phyloP scores from a whole-genome alignment of 2,113 vertebrate species.

The Perccottus glenii region DNA sequence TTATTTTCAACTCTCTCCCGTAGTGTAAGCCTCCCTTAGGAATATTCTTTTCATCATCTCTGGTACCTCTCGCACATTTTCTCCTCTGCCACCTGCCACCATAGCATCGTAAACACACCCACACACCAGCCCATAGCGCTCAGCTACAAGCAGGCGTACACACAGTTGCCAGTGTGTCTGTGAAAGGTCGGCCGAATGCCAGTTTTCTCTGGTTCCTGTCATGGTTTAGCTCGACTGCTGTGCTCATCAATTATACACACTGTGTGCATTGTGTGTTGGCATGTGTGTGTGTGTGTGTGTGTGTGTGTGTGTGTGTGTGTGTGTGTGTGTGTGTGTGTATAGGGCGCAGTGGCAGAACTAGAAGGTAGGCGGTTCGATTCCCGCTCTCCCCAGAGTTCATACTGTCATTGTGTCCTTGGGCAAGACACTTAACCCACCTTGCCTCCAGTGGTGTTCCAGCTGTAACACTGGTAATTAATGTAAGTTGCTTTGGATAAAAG shows the following conservation, averaged over 20 bases:
- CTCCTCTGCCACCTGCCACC: constrained; percentile 39
- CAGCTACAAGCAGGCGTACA: background rate
- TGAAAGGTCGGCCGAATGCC: constrained; percentile 65
- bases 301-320: too few species aligned
- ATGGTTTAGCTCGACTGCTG: constrained; percentile 50
- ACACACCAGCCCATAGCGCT: constrained; percentile 7
- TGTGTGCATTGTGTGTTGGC: constrained; percentile 11
- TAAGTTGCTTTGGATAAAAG: too few species aligned
- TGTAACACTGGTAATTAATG: too few species aligned
- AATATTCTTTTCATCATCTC: constrained; percentile 26
- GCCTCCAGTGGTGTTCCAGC: too few species aligned
- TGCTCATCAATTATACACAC: constrained; percentile 72
- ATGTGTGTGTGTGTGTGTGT: constrained; percentile 10
- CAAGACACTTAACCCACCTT: too few species aligned
- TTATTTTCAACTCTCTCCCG: constrained; percentile 20
- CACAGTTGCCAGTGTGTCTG: constrained; percentile 28
- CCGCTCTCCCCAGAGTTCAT: too few species aligned
- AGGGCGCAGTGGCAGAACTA: too few species aligned
- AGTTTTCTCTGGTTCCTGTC: constrained; percentile 51
- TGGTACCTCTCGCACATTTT: constrained; percentile 29
- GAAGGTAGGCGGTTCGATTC: too few species aligned
- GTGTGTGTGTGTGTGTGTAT: too few species aligned
- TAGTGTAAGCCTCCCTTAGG: constrained; percentile 27
- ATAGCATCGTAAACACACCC: constrained; percentile 26
- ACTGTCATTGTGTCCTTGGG: too few species aligned